Conservation (phyloP, 92 coral and sea anemone genomes). For the Umimayanthus kanabou region DNA sequence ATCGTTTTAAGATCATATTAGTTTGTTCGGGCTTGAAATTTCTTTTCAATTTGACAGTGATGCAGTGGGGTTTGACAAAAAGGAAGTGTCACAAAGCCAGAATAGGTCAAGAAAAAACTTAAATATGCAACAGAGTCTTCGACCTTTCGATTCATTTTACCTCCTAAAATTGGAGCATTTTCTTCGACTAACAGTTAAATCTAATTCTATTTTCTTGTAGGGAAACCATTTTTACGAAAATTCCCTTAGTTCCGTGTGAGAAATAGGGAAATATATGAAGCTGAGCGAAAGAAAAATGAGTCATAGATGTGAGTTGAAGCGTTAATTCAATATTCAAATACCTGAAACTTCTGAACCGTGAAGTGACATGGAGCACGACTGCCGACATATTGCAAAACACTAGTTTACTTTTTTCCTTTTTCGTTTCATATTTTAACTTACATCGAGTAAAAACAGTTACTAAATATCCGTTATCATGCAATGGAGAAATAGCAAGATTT, state of each 20-base stretch:
- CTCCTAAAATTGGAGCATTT: background rate
- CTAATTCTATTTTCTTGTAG: background rate
- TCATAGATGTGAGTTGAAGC: conserved; percentile 28
- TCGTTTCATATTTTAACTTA: conserved; percentile 10
- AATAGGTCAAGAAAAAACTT: conserved; percentile 41
- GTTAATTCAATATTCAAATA: conserved; percentile 67
- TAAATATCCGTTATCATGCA: background rate
- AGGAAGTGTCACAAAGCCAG: conserved; percentile 25
- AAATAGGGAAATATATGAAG: background rate
- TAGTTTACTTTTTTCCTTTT: background rate
- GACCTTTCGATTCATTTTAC: conserved; percentile 23
- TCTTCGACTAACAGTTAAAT: background rate
- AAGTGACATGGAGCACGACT: conserved; percentile 39
- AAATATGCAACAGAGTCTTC: conserved; percentile 43
- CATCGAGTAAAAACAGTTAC: background rate
- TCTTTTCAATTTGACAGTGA: conserved; percentile 19
- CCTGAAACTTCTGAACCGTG: conserved; percentile 87
- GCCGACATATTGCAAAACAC: conserved; percentile 2
- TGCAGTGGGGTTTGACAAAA: conserved; percentile 29
- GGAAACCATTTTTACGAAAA: background rate
- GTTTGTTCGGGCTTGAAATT: background rate
- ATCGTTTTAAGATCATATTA: background rate
- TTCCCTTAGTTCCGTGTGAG: background rate
- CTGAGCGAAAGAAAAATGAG: conserved; percentile 24
- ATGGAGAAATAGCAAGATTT: background rate